Evolutionary conservation across 1,140 invertebrate genomes (phyloP).

Genomic region (Lepidurus arcticus): DNA sequence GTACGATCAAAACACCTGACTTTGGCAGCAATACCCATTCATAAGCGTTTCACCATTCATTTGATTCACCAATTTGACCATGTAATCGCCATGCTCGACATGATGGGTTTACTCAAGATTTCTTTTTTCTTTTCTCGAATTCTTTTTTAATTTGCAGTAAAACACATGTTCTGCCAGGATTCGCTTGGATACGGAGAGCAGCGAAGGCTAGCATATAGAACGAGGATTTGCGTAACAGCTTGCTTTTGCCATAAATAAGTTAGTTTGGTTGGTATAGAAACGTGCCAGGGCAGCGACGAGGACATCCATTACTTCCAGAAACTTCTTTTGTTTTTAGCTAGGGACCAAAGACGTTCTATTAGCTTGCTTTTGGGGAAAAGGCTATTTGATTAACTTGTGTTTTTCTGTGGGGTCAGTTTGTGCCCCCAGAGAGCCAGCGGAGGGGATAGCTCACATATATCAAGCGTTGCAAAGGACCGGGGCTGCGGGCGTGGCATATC

Average conservation of each 20-base stretch:
- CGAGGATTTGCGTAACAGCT: background rate
- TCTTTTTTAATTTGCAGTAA: no score
- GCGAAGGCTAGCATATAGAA: background rate
- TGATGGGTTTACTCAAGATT: no score
- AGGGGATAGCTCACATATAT: slow-evolving; percentile 10
- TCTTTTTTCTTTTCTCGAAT: no score
- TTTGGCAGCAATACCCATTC: no score
- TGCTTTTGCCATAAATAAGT: background rate
- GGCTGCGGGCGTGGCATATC: slow-evolving; percentile 1
- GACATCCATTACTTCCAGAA: background rate
- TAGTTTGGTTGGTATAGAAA: background rate
- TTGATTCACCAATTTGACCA: no score
- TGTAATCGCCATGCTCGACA: no score
- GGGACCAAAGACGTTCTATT: background rate
- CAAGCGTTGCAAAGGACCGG: background rate
- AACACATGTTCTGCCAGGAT: background rate
- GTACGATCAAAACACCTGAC: no score
- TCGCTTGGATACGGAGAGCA: background rate
- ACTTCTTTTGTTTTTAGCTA: background rate
- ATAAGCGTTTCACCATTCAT: no score
- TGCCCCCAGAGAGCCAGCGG: background rate
- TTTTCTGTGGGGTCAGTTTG: slow-evolving; percentile 15
- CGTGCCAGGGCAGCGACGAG: background rate
- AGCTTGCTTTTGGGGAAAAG: background rate
- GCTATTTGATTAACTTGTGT: slow-evolving; percentile 12